phyloP scores from a whole-genome alignment of 1,140 invertebrate genomes.

The Akabosia matsudoensis region DNA sequence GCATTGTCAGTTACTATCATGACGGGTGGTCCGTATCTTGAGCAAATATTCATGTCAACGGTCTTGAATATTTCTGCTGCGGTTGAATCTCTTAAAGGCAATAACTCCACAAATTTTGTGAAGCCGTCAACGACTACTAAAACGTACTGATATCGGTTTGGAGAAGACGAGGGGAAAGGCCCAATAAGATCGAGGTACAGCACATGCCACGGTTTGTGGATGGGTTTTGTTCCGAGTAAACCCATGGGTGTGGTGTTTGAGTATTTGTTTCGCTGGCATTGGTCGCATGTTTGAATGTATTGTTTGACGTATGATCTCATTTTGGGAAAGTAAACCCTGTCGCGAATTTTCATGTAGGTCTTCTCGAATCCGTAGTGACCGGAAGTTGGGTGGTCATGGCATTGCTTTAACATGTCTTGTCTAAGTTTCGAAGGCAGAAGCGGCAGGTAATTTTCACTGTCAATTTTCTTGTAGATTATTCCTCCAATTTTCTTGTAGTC shows the following conservation, averaged over 20 bases:
- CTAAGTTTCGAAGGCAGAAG: background rate
- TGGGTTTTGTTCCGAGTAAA: background rate
- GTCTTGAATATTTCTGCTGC: background rate
- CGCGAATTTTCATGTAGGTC: background rate
- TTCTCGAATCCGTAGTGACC: constrained; percentile 2
- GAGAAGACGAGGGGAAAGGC: background rate
- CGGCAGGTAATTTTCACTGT: background rate
- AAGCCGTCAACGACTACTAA: background rate
- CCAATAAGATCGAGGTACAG: background rate
- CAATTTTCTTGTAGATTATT: too few relatives aligned
- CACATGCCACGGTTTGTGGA: background rate
- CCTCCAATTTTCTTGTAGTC: too few relatives aligned
- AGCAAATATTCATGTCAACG: background rate
- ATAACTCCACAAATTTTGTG: background rate
- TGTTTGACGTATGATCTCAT: background rate
- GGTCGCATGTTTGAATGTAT: background rate
- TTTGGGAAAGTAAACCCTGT: background rate
- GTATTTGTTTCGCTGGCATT: constrained; percentile 10
- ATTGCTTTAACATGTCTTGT: background rate
- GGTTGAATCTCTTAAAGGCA: background rate
- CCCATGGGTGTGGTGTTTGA: background rate
- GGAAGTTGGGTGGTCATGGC: background rate
- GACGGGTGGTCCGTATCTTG: background rate
- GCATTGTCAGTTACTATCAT: background rate
- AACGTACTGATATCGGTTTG: background rate